Conservation (phyloP, 2,797 vertebrate species). For the Lycodopsis pacificus region DNA sequence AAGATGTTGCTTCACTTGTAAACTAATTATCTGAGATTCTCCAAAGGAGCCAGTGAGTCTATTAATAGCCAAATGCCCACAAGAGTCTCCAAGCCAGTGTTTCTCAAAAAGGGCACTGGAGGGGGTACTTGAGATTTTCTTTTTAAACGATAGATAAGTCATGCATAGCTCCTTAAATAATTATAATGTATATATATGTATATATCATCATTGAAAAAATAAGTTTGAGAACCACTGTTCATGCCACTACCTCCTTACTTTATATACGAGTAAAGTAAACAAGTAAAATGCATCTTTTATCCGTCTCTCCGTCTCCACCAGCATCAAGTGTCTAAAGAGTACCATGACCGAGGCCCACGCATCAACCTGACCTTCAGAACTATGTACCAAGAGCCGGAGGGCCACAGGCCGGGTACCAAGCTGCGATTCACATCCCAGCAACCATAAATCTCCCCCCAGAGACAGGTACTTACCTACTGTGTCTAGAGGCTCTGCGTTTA, state of each 20-base stretch:
- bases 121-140: no score
- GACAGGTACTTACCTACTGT: neutral
- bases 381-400: constrained; percentile 83
- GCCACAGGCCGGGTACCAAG: constrained; percentile 58
- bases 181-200: no score
- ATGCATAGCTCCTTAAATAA: no score
- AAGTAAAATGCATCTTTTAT: neutral
- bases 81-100: no score
- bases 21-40: no score
- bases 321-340: constrained; percentile 97
- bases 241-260: neutral
- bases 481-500: neutral
- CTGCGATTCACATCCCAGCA: constrained; percentile 45
- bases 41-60: no score
- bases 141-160: no score
- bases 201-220: no score
- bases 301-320: constrained; percentile 66
- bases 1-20: no score
- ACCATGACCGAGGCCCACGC: constrained; percentile 91
- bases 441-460: constrained; percentile 6
- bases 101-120: no score
- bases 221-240: neutral
- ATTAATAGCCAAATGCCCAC: no score
- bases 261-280: no score
- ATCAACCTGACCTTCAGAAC: constrained; percentile 97